phyloP scores from a whole-genome alignment of 1,140 invertebrate genomes.

The Venturia canescens region DNA sequence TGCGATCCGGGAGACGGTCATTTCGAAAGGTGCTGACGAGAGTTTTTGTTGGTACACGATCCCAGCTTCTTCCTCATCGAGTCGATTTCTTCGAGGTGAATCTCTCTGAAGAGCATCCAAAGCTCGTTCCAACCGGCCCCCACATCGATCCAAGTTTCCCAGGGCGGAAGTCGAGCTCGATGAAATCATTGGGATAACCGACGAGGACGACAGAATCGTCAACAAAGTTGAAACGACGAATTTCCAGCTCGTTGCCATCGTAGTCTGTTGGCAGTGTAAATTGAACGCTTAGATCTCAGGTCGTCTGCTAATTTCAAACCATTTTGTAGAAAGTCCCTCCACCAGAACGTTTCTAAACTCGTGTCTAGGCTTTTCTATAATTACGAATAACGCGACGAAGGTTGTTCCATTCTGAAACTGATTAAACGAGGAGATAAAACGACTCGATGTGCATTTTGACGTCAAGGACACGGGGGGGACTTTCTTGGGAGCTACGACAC shows the following conservation, averaged over 20 bases:
- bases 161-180: slow-evolving; percentile 14
- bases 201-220: background rate
- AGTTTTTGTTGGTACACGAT: slow-evolving; percentile 69
- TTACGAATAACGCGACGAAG: background rate
- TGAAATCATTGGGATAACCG: background rate
- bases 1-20: slow-evolving; percentile 69
- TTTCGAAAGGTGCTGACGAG: slow-evolving; percentile 69
- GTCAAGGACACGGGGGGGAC: slow-evolving; percentile 14
- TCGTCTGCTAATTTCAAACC: background rate
- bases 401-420: background rate
- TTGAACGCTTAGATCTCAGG: background rate
- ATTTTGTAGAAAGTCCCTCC: slow-evolving; percentile 12
- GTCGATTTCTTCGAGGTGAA: slow-evolving; percentile 61
- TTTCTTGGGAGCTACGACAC: background rate
- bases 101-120: slow-evolving; percentile 70
- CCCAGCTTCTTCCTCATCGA: slow-evolving; percentile 63
- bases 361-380: background rate
- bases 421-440: slow-evolving; percentile 34
- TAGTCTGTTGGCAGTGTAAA: background rate
- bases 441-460: background rate
- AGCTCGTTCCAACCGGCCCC: slow-evolving; percentile 71
- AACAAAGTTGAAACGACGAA: slow-evolving; percentile 11
- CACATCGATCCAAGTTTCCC: slow-evolving; percentile 59
- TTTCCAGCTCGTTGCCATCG: slow-evolving; percentile 27
- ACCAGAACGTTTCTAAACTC: slow-evolving; percentile 4